phyloP scores from a whole-genome alignment of 1,140 invertebrate species.

The Neodiprion pinetum region DNA sequence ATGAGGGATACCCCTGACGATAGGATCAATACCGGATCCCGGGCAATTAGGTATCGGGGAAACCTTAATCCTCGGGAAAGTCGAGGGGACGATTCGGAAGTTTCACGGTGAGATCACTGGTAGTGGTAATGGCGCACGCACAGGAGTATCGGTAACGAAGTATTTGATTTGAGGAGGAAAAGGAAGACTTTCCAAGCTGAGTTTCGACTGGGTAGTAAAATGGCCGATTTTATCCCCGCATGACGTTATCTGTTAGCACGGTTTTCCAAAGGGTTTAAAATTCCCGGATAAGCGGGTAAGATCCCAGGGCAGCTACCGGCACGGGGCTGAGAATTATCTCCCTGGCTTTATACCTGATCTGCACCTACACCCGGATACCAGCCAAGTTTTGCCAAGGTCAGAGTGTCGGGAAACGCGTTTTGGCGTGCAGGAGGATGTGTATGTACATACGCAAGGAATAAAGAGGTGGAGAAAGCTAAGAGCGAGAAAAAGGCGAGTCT shows the following conservation, averaged over 20 bases:
- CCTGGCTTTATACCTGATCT: background rate
- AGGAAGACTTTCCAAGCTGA: background rate
- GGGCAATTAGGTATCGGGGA: slow-evolving; percentile 4
- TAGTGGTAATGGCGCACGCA: background rate
- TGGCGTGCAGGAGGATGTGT: background rate
- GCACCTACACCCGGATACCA: background rate
- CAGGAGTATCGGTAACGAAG: background rate
- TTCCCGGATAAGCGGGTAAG: background rate
- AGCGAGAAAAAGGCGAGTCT: slow-evolving; percentile 21
- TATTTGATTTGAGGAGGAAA: background rate
- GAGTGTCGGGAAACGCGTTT: background rate
- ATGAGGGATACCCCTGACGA: background rate
- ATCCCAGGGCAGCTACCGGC: background rate
- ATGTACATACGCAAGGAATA: background rate
- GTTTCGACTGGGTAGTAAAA: too few species aligned
- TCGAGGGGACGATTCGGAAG: background rate
- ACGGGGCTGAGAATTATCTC: background rate
- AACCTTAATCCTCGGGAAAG: background rate
- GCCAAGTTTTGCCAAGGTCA: background rate
- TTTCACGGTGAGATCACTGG: too few species aligned
- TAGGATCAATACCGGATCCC: background rate
- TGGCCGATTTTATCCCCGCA: background rate
- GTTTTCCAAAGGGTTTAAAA: background rate
- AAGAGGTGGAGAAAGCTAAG: background rate
- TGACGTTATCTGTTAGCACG: background rate